These are phyloP conservation scores for Dromaius novaehollandiae DNA, from an alignment of 2,113 vertebrate genomes.

Conservation along the genomic window DNA sequence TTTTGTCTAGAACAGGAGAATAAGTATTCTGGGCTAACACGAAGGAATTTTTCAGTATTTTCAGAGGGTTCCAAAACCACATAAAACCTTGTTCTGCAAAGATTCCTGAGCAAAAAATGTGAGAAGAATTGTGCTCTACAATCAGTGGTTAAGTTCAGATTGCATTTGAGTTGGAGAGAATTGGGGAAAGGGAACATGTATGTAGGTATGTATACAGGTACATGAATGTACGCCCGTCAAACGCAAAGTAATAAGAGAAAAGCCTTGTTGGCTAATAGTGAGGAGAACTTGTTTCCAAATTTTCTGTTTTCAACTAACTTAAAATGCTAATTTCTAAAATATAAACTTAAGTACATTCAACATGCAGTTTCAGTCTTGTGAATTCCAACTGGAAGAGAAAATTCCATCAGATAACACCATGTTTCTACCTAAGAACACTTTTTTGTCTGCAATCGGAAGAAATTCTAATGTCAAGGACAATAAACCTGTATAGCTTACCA, in stretches of 20 bases:
- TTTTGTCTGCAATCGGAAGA: background rate
- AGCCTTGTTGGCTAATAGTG: background rate
- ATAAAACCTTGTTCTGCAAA: background rate
- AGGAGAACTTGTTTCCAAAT: background rate
- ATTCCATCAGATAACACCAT: background rate
- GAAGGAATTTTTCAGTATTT: background rate
- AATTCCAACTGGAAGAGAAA: background rate
- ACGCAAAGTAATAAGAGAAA: background rate
- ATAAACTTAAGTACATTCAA: background rate
- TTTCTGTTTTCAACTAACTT: background rate
- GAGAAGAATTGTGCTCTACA: background rate
- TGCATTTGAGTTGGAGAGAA: background rate
- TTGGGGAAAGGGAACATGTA: accelerated
- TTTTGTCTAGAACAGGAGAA: background rate
- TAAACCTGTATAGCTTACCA: background rate
- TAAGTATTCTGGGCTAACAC: background rate
- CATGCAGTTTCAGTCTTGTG: background rate
- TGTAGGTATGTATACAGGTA: background rate
- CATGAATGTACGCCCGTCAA: background rate
- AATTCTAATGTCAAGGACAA: background rate
- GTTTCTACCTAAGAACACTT: background rate
- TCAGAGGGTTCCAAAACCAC: background rate
- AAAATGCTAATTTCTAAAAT: background rate
- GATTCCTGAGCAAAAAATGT: background rate
- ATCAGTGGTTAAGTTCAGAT: background rate